Base-by-base conservation (phyloP, 1,140 invertebrate genomes). In the Adoxophyes honmai region DNA sequence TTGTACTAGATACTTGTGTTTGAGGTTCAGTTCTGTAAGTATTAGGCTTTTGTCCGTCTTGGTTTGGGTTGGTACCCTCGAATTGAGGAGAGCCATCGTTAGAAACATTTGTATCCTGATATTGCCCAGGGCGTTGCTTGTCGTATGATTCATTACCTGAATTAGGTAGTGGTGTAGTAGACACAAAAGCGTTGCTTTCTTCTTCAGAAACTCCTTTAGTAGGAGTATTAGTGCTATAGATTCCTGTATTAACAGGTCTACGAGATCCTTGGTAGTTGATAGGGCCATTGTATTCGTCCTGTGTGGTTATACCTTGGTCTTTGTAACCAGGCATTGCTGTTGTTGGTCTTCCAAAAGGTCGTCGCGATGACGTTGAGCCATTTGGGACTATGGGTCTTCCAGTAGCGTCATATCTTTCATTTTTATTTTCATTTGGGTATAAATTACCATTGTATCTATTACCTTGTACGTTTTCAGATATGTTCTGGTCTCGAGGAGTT, bases 1-100 rank as follows among this genome's bases (percentile, higher is more conserved):
- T 64, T 10, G 57, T 64, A 16, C 55, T 57, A 36, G 55, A 42
- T 4, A 57, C 6, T 37, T 51, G 28, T 44, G 33, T 11, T 34
- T 21, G 18, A 8, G 38, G 13, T 14, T 8, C 13, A 0, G 28
- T 37, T 7, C 11, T 18, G 13, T 44, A 14, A 7, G 13, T 16
- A 7, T 8, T 36, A 34, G 21, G 13, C 51, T 53, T n/a, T 16
- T 34, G 3, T 48, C 36, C 15, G 14, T 52, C 34, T 33, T 28
- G 8, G 51, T 6, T 9, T 18, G 39, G 34, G 52, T 34, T 11
- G 42, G 21, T 21, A 10, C 10, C 21, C 21, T 28, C 42, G n/a
- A 21, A 48, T 11, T 11, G 1, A 1, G 6, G 7, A 13, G 21
- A n/a, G n/a, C n/a, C n/a, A 48, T n/a, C 18, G 21, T 4, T 33